Evolutionary conservation across 2,113 vertebrate genomes (phyloP).

Genomic region (Chamaea fasciata): DNA sequence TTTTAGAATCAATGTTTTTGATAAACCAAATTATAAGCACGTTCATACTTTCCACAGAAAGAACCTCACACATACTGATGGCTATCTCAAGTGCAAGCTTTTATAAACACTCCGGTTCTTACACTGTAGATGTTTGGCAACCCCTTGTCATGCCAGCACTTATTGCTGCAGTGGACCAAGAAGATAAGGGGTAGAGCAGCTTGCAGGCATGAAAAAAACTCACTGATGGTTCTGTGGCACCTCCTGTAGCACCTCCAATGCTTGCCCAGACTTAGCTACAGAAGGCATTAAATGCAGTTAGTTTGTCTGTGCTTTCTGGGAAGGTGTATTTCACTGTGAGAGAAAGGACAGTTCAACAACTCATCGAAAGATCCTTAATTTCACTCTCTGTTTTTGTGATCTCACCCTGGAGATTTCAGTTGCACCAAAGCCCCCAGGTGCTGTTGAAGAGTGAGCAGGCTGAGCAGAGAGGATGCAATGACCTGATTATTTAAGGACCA

Average conservation of each 20-base stretch:
- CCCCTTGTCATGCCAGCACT: fast-evolving
- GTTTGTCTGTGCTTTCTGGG: not conserved
- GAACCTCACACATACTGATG: not conserved
- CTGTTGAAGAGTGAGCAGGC: not conserved
- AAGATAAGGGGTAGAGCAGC: not conserved
- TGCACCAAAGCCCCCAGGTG: not conserved
- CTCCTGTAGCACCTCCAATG: not conserved
- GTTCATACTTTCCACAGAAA: not conserved
- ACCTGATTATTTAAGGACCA: not conserved
- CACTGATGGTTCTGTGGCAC: fast-evolving
- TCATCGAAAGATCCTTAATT: not conserved
- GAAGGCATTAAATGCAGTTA: not conserved
- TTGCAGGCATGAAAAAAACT: not conserved
- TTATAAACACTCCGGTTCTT: not conserved
- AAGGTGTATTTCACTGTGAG: not conserved
- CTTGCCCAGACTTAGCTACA: not conserved
- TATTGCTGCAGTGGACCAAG: not conserved
- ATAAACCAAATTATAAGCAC: not conserved
- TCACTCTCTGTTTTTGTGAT: not conserved
- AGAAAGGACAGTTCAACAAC: not conserved
- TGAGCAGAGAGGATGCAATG: not conserved
- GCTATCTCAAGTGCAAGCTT: not conserved
- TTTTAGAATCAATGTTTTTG: not conserved
- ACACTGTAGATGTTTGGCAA: not conserved
- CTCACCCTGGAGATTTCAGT: not conserved